phyloP scores from a whole-genome alignment of 2,888 invertebrate genomes.

The Cephus pulcher region DNA sequence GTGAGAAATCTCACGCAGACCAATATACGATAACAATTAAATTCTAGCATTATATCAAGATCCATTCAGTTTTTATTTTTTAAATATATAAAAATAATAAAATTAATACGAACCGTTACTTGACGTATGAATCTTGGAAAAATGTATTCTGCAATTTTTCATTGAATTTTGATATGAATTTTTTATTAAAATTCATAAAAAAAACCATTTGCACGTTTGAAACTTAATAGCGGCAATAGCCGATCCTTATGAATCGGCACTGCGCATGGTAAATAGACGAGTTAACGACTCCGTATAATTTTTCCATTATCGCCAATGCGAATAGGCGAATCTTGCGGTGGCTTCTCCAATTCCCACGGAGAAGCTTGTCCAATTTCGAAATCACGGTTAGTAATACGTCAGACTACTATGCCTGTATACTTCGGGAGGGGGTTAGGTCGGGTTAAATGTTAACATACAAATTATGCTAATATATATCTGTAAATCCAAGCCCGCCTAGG shows the following conservation, averaged over 20 bases:
- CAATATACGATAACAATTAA: neutral
- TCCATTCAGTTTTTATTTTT: neutral
- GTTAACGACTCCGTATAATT: constrained; percentile 35
- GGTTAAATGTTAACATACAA: constrained; percentile 51
- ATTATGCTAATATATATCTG: constrained; percentile 49
- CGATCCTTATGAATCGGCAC: neutral
- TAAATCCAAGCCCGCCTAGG: neutral
- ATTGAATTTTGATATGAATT: too few species aligned
- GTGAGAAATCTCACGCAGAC: constrained; percentile 42
- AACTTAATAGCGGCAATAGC: neutral
- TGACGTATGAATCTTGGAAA: neutral
- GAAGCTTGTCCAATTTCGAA: constrained; percentile 39
- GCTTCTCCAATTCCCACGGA: constrained; percentile 23
- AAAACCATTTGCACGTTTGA: neutral
- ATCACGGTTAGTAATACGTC: constrained; percentile 29
- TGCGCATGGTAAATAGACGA: neutral
- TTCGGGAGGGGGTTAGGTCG: neutral
- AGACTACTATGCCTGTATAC: neutral
- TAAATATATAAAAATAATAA: neutral
- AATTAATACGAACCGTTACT: neutral
- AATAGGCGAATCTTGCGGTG: neutral
- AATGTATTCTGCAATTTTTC: neutral
- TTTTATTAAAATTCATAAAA: neutral
- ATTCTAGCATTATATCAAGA: constrained; percentile 1
- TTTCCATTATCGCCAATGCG: constrained; percentile 43